A percentile compares a stretch with the other conserved stretches of the same genome.
Evolutionary conservation across 2,797 vertebrate genomes (phyloP).

Genomic region (Syndactyla subalaris): DNA sequence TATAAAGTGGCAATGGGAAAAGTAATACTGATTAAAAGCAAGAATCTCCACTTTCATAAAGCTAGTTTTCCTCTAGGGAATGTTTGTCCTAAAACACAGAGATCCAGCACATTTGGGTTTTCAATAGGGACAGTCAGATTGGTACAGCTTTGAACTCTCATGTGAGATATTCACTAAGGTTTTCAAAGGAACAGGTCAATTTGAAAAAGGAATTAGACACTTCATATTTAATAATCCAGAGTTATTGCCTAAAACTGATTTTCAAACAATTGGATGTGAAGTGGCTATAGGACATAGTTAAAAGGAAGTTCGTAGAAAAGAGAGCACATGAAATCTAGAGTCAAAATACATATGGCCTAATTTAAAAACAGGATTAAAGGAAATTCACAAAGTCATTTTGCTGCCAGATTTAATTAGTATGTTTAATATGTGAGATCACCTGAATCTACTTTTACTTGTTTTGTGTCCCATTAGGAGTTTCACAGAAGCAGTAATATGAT

Average conservation of each 20-base stretch:
- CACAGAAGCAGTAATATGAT: conserved; percentile 62
- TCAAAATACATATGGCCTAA: conserved; percentile 39
- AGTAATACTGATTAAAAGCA: background rate
- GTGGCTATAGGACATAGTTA: background rate
- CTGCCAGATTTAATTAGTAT: conserved; percentile 60
- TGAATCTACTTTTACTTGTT: conserved; percentile 52
- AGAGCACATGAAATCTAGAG: conserved; percentile 21
- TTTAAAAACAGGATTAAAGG: conserved; percentile 53
- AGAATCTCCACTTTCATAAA: background rate
- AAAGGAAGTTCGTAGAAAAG: conserved; percentile 29
- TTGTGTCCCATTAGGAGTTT: conserved; percentile 59
- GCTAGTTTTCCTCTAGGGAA: background rate
- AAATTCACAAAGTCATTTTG: conserved; percentile 43
- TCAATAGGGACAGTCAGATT: background rate
- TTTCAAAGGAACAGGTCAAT: conserved; percentile 3
- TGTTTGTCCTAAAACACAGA: background rate
- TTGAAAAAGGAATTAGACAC: conserved; percentile 9
- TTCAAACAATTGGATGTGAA: conserved; percentile 2
- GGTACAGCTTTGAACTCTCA: background rate
- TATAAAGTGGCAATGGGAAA: background rate
- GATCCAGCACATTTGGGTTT: background rate
- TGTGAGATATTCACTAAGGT: background rate
- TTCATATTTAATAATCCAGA: background rate
- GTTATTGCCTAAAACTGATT: background rate
- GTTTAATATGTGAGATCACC: conserved; percentile 58